Evolutionary conservation across 92 coral and sea anemone genomes (phyloP).

Genomic region (Zoanthus gigantus): DNA sequence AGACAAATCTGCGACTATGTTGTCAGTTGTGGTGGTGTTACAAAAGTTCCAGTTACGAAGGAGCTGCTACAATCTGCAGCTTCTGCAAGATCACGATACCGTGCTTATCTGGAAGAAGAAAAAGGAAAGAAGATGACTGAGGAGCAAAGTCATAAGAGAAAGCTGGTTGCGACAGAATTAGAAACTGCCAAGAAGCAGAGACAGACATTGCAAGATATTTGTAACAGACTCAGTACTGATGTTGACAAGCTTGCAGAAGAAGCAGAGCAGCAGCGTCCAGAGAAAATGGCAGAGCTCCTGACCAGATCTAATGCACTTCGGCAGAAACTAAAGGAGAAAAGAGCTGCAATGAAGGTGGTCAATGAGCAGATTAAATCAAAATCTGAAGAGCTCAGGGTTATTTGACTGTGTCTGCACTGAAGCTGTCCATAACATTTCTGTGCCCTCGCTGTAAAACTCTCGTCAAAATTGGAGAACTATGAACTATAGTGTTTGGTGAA

Average conservation of each 20-base stretch:
- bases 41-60: background rate
- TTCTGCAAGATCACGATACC: constrained; percentile 14
- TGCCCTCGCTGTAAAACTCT: background rate
- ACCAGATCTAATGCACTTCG: constrained; percentile 5
- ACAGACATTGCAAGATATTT: background rate
- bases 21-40: constrained; percentile 17
- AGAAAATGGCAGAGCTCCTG: background rate
- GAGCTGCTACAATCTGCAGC: constrained; percentile 18
- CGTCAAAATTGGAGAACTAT: background rate
- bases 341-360: constrained; percentile 12
- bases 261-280: background rate
- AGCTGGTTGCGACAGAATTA: background rate
- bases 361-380: constrained; percentile 20
- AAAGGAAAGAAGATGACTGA: background rate
- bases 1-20: constrained; percentile 22
- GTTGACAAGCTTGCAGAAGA: background rate
- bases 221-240: background rate
- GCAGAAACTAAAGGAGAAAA: background rate
- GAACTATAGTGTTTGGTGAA: background rate
- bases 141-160: constrained; percentile 15
- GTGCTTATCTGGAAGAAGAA: background rate
- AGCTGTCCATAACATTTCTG: background rate
- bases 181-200: background rate
- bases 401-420: background rate
- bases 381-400: background rate